These are phyloP conservation scores for Fulmarus glacialis DNA, from an alignment of 2,113 vertebrate species.

Conservation along the genomic window DNA sequence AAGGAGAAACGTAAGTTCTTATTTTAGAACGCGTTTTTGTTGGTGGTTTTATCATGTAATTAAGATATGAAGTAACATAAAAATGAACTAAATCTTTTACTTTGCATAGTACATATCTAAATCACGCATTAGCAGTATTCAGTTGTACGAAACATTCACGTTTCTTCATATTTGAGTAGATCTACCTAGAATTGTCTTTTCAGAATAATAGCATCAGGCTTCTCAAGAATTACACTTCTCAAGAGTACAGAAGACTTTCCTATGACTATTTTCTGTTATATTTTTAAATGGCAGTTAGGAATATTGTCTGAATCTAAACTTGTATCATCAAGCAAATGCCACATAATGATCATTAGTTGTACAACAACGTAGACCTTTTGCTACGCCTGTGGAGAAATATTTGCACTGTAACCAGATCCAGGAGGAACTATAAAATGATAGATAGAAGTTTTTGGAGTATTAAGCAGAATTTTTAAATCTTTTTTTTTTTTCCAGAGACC, in stretches of 20 bases:
- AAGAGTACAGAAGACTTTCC: not conserved
- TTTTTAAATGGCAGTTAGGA: not conserved
- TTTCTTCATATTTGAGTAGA: not conserved
- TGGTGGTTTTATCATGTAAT: not conserved
- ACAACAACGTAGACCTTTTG: not conserved
- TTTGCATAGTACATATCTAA: not conserved
- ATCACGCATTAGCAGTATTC: not conserved
- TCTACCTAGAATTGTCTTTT: not conserved
- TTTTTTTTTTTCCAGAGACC: not conserved
- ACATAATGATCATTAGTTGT: not conserved
- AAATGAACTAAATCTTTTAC: not conserved
- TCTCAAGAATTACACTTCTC: not conserved
- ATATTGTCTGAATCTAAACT: not conserved
- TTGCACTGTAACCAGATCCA: not conserved
- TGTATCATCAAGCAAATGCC: not conserved
- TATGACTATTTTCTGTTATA: not conserved
- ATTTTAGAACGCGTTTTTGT: conserved; percentile 7
- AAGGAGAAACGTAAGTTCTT: conserved; percentile 74
- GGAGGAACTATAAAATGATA: not conserved
- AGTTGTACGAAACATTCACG: not conserved
- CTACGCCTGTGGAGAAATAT: not conserved
- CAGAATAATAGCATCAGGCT: not conserved
- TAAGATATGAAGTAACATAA: not conserved
- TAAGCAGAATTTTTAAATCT: not conserved
- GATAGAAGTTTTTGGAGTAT: not conserved